These are phyloP conservation scores for Sepiola atlantica DNA, from an alignment of 2,888 invertebrate genomes.

Conservation along the genomic window DNA sequence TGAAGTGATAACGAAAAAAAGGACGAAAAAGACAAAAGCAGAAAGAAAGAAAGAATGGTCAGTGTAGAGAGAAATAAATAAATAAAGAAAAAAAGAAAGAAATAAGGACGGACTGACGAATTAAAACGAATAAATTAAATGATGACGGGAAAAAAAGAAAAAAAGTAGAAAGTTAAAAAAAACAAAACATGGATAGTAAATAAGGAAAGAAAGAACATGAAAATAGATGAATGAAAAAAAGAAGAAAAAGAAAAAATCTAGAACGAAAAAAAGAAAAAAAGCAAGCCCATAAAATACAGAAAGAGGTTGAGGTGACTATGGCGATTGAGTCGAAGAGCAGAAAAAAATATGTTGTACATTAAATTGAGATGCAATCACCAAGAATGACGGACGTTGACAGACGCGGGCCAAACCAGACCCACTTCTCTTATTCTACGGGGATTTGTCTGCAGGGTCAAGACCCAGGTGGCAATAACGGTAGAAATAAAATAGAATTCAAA, in stretches of 20 bases:
- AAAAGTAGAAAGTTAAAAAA: too few relatives aligned
- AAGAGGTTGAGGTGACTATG: not conserved
- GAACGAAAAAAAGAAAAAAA: not conserved
- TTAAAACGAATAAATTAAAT: too few relatives aligned
- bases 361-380: not conserved
- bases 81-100: too few relatives aligned
- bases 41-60: not conserved
- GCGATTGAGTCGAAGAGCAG: not conserved
- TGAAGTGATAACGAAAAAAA: not conserved
- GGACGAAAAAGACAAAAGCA: not conserved
- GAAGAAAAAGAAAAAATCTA: not conserved
- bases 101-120: too few relatives aligned
- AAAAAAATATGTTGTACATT: slow-evolving; percentile 6
- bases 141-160: too few relatives aligned
- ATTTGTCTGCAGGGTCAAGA: not conserved
- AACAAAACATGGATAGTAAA: too few relatives aligned
- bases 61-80: too few relatives aligned
- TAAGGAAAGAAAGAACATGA: not conserved
- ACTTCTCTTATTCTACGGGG: not conserved
- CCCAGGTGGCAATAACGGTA: slow-evolving; percentile 10
- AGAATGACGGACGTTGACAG: slow-evolving; percentile 32
- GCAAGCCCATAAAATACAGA: too few relatives aligned
- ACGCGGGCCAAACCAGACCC: not conserved
- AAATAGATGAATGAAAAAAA: not conserved
- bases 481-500: not conserved